Base-by-base conservation (phyloP, 2,797 vertebrate genomes). In the Tarsius wallacei region DNA sequence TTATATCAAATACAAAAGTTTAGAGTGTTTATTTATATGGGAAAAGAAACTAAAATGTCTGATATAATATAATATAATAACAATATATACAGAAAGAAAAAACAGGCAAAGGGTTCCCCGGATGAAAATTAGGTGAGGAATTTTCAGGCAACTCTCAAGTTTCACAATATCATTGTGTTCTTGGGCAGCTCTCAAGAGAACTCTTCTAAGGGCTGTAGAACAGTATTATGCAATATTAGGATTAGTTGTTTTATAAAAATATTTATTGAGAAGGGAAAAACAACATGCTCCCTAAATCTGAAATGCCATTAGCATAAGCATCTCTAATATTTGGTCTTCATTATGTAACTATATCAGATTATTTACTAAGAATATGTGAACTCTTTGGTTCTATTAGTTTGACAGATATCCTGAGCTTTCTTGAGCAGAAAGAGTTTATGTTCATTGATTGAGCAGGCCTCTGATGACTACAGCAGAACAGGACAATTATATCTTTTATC, bases 171-270 rank as follows among this genome's bases (percentile, higher is more conserved):
- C n/a, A 26, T 78, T 36, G 10, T 73, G 64, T 91, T 21, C n/a
- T 64, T 81, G 53, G 53, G 31, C 24, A 49, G 26, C 55, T 85
- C 70, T 68, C 26, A 61, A 78, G 36, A 70, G 61, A 81, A 70
- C 31, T 57, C 84, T 94, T 96, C 17, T 74, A 86, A 70, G 64
- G 87, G 51, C 71, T 84, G 28, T 66, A 36, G 73, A 87, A 66
- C 55, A 90, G 5, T 87, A 82, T 90, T 87, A 63, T 33, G 33
- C 55, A 49, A 31, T 42, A 55, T 94, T 57, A 70, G 53, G 47
- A 82, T 91, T 94, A 80, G 22, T 73, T 90, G 22, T 91, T 82
- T 89, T 86, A 83, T 53, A 59, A 95, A 90, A 64, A 2, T 77
- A 78, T 28, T 92, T 93, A 59, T 33, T 87, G 17, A 36, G 86